Percentiles rank a stretch among this genome's conserved stretches.
Evolutionary conservation across 1,140 invertebrate species (phyloP).

Genomic region (Papilio glaucus): DNA sequence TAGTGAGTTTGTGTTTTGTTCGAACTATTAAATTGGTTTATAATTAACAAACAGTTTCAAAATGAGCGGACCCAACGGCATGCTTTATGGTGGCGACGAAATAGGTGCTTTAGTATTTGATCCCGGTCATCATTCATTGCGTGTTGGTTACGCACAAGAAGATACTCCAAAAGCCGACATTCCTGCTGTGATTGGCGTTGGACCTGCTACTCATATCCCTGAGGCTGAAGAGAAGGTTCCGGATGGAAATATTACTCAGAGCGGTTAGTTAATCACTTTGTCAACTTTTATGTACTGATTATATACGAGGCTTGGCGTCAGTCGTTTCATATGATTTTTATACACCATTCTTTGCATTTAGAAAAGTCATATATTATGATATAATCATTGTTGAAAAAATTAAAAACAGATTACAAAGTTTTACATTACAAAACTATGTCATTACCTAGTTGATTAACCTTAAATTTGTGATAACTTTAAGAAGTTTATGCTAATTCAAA

Average conservation of each 20-base stretch:
- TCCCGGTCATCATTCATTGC: slow-evolving; percentile 87
- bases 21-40: not conserved
- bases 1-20: not conserved
- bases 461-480: too few relatives aligned
- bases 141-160: slow-evolving; percentile 96
- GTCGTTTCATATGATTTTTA: too few relatives aligned
- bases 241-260: slow-evolving; percentile 84
- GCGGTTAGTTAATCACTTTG: slow-evolving; percentile 59
- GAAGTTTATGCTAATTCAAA: too few relatives aligned
- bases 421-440: too few relatives aligned
- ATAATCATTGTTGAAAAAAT: too few relatives aligned
- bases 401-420: too few relatives aligned
- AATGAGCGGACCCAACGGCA: slow-evolving; percentile 84
- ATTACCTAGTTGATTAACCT: too few relatives aligned
- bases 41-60: slow-evolving; percentile 26
- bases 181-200: slow-evolving; percentile 92
- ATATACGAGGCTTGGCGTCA: too few relatives aligned
- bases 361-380: too few relatives aligned
- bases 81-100: slow-evolving; percentile 96
- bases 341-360: too few relatives aligned
- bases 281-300: too few relatives aligned
- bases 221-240: slow-evolving; percentile 86
- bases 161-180: slow-evolving; percentile 97
- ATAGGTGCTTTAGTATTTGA: slow-evolving; percentile 99
- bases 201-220: slow-evolving; percentile 84